Base-by-base conservation (phyloP, 2,113 vertebrate species). In the Trogon melanurus region DNA sequence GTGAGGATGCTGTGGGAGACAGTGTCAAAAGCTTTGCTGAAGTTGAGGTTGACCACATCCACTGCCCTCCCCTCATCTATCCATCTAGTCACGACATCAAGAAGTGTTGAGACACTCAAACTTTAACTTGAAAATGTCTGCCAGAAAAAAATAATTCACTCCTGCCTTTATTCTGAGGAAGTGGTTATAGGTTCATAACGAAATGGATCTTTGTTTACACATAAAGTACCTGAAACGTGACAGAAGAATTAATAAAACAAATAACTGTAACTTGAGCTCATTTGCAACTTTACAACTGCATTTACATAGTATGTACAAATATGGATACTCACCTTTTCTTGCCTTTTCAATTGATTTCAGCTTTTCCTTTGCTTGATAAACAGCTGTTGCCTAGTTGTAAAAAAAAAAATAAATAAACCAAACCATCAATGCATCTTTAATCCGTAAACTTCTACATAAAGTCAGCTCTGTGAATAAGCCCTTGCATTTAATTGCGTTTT, bases 281-380 rank as follows among this genome's bases (percentile, higher is more conserved):
- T 11, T 22, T 36, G 25, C 36, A 85, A 61, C 20, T 47, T 78
- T 54, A 83, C 51, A 92, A 75, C 12, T 66, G 34, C 14, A 61
- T 58, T 91, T 91, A 50, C 0, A 0, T 16, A 58, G 25, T 11
- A 32, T 8, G 12, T 62, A 69, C 12, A 66, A 62, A 57, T 34
- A 58, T 1, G 2, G 10, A 66, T 72, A 97, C 98, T 97, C 93
- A 99, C 99, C 99, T 98, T 99, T 99, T 95, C 98, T 98, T 93
- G 99, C 99, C 95, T 99, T 99, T 66, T 99, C 99, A 61, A 99
- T 99, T 83, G 99, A 99, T 95, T 99, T 99, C 80, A 99, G 98
- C 85, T 99, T 99, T 96, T 99, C 99, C 95, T 99, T 99, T 44
- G 99, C 99, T 98, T 99, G 99, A 95, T 99, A 99, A 94, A 99